Evolutionary conservation across 2,113 vertebrate species (phyloP).

Genomic region (Notothenia rossii): DNA sequence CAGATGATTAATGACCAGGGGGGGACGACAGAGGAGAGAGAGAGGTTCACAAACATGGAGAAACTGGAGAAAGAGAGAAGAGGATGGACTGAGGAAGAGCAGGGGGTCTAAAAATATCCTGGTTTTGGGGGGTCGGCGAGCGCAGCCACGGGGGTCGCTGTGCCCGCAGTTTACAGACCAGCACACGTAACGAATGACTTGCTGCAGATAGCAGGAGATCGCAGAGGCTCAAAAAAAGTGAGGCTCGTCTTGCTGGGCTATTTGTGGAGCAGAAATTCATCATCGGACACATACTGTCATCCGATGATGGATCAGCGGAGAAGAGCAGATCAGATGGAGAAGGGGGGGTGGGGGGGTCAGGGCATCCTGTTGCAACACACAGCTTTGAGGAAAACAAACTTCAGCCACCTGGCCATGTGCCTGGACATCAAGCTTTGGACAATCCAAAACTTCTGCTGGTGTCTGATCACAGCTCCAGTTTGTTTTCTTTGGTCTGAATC

Average conservation of each 20-base stretch:
- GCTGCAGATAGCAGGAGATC: constrained; percentile 80
- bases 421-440: constrained; percentile 11
- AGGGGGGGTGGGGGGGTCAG: background rate
- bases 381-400: constrained; percentile 45
- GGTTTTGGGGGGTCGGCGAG: constrained; percentile 70
- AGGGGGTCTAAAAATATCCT: constrained; percentile 80
- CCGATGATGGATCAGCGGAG: constrained; percentile 78
- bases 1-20: constrained; percentile 82
- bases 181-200: constrained; percentile 80
- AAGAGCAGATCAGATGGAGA: constrained; percentile 40
- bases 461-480: constrained; percentile 21
- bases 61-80: constrained; percentile 52
- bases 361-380: constrained; percentile 47
- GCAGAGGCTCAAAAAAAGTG: constrained; percentile 71
- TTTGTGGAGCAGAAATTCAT: constrained; percentile 86
- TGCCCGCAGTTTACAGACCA: constrained; percentile 64
- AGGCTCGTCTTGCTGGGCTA: constrained; percentile 78
- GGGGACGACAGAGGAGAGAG: background rate
- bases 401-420: constrained; percentile 25
- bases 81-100: constrained; percentile 45
- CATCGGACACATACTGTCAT: constrained; percentile 76
- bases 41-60: constrained; percentile 32
- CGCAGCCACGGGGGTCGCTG: constrained; percentile 62
- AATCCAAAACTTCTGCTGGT: constrained; percentile 8
- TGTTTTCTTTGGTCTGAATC: constrained; percentile 41